Base-by-base conservation (phyloP, 2,113 vertebrate species). In the Chrysochloris asiatica region DNA sequence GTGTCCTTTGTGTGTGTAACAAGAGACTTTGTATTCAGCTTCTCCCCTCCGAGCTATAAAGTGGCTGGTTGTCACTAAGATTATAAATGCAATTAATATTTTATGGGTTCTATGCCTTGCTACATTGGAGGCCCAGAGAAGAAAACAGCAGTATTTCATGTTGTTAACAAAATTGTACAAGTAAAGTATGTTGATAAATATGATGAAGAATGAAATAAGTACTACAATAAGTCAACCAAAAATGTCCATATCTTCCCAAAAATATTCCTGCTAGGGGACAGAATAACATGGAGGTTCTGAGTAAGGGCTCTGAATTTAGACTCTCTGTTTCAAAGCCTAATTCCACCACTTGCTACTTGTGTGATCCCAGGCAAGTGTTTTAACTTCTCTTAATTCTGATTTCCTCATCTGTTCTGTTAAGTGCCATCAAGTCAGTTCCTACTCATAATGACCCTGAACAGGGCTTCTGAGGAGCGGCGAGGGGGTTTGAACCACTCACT, bases 11-110 rank as follows among this genome's bases (percentile, higher is more conserved):
- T 89, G 93, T 83, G 82, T 56, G 83, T 92, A 95, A 94, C 13
- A 72, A 81, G 89, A 97, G 96, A 98, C 97, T 98, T 98, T 98
- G 98, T 88, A 96, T 96, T 96, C 94, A 96, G 24, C 89, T 91
- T 90, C 67, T 38, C 86, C 93, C 88, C 16, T 85, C 91, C 75
- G 89, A 93, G 92, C 89, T 95, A 94, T 95, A 93, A 93, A 93
- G 89, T 77, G 59, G 86, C 48, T 4, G 81, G n/a, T 14, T 90
- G 88, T 95, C 86, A 86, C 78, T 96, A 96, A 96, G 95, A 95
- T 71, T 85, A 41, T 90, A 91, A 94, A 69, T 91, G 67, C 54
- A 94, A 95, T 82, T 82, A 92, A 83, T 19, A 1, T 69, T 43
- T 96, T 97, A 96, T 91, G 91, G 92, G 0, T 0, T 81, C 38